Evolutionary conservation across 2,113 vertebrate genomes (phyloP).

Genomic region (Chloropsis hardwickii): DNA sequence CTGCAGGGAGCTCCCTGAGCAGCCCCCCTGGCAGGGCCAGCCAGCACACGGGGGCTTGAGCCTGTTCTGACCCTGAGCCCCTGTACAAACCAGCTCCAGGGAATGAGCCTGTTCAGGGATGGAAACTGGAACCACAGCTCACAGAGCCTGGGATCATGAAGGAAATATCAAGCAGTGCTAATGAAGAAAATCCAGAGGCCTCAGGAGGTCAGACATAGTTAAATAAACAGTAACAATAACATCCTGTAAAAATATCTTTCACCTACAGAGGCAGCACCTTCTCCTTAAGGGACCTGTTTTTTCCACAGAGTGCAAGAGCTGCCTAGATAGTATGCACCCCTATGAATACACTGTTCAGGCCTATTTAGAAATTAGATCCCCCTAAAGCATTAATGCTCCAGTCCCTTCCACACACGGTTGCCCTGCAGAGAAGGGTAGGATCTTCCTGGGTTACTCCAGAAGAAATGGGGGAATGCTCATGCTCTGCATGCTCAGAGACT

Average conservation of each 20-base stretch:
- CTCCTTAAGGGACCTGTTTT: neutral
- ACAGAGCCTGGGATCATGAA: neutral
- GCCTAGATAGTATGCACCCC: neutral
- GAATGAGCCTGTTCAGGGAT: neutral
- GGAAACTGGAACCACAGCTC: neutral
- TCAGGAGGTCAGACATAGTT: conserved; percentile 24
- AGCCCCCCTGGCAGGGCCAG: neutral
- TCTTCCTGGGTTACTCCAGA: neutral
- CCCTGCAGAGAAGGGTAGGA: neutral
- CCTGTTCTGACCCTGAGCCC: fast-evolving
- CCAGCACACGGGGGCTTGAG: neutral
- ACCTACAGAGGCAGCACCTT: conserved; percentile 31
- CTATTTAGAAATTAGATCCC: neutral
- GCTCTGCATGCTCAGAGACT: neutral
- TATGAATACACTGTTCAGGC: neutral
- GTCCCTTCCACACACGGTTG: neutral
- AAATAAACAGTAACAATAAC: neutral
- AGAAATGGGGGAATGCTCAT: neutral
- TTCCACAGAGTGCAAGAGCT: neutral
- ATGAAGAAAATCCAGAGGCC: neutral
- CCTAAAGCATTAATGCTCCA: neutral
- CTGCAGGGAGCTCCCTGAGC: neutral
- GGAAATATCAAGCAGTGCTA: conserved; percentile 9
- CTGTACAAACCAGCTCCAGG: fast-evolving
- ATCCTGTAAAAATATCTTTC: neutral